phyloP scores from a whole-genome alignment of 2,113 vertebrate species.

The Scalopus aquaticus region DNA sequence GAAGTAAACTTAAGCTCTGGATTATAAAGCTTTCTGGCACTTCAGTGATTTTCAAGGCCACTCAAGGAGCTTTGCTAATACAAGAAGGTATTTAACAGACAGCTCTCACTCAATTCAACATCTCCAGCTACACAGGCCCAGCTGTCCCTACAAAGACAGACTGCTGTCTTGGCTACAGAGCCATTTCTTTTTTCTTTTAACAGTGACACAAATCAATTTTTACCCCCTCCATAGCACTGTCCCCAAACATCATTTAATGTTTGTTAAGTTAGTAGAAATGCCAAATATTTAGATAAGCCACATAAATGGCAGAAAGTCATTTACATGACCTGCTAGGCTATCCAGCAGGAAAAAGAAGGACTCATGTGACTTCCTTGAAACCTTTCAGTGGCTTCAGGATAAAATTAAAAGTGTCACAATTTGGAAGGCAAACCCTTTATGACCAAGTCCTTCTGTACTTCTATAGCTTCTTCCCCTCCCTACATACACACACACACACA shows the following conservation, averaged over 20 bases:
- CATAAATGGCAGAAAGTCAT: neutral
- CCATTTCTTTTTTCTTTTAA: neutral
- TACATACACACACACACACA: neutral
- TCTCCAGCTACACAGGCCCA: neutral
- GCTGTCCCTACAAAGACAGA: neutral
- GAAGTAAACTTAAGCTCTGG: constrained; percentile 39
- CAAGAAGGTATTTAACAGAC: constrained; percentile 28
- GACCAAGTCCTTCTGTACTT: neutral
- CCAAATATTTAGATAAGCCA: neutral
- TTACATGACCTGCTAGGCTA: neutral
- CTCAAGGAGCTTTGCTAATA: constrained; percentile 55
- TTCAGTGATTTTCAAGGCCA: constrained; percentile 46
- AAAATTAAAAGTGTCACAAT: neutral
- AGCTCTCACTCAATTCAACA: neutral
- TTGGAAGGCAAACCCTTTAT: neutral
- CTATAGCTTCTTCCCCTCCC: no score
- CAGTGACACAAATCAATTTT: neutral
- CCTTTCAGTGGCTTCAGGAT: neutral
- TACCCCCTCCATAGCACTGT: neutral
- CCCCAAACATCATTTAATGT: neutral
- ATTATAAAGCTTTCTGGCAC: constrained; percentile 36
- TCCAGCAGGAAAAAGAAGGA: neutral
- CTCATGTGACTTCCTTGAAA: neutral
- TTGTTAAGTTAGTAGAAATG: neutral
- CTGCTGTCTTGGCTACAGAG: neutral